These are phyloP conservation scores for Drosophila ezoana DNA, from an alignment of 2,888 invertebrate genomes.

Conservation along the genomic window DNA sequence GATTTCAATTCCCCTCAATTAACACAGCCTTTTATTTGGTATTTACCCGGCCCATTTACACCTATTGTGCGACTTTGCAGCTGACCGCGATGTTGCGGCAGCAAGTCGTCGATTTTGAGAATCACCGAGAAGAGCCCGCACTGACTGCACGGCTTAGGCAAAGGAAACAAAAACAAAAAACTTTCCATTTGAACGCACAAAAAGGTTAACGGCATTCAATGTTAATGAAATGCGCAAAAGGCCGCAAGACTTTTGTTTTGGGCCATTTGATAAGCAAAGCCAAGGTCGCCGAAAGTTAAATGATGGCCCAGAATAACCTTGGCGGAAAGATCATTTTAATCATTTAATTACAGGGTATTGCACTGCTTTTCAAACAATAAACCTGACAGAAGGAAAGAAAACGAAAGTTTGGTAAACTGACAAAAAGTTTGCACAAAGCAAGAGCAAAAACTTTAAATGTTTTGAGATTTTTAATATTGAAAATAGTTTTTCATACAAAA, in stretches of 20 bases:
- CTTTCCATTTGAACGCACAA: constrained; percentile 57
- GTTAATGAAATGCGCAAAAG: constrained; percentile 40
- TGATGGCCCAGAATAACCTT: background rate
- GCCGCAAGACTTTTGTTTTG: background rate
- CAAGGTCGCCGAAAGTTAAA: constrained; percentile 5
- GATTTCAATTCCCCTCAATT: constrained; percentile 47
- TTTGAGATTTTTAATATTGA: too few species aligned
- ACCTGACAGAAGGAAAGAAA: too few species aligned
- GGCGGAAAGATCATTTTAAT: too few species aligned
- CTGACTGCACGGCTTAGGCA: constrained; percentile 12
- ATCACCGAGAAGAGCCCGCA: constrained; percentile 12
- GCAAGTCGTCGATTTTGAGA: constrained; percentile 9
- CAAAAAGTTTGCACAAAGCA: too few species aligned
- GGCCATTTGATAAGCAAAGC: constrained; percentile 41
- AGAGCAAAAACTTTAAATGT: too few species aligned
- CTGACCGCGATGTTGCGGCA: background rate
- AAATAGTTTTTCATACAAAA: too few species aligned
- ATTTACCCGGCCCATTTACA: constrained; percentile 62
- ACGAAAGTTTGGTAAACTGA: too few species aligned
- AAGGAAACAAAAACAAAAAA: constrained; percentile 10
- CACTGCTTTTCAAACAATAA: too few species aligned
- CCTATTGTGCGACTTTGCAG: constrained; percentile 33
- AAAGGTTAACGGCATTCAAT: constrained; percentile 46
- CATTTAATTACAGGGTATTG: too few species aligned
- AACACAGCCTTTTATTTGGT: constrained; percentile 59